Evolutionary conservation across 2,888 invertebrate genomes (phyloP).

Genomic region (Parascotia fuliginaria): DNA sequence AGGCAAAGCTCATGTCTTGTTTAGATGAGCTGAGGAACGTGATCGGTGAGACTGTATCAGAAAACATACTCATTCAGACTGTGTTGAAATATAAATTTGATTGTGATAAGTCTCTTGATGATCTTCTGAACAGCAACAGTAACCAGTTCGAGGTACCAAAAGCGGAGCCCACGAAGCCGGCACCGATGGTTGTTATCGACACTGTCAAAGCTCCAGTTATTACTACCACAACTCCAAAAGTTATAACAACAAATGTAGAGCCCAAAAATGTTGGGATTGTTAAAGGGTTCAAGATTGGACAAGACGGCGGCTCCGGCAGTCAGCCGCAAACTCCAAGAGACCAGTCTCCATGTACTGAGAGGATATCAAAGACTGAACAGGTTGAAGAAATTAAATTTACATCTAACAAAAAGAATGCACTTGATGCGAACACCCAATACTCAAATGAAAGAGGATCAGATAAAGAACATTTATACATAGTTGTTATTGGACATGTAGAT

Average conservation of each 20-base stretch:
- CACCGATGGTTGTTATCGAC: constrained; percentile 56
- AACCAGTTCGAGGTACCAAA: constrained; percentile 49
- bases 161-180: constrained; percentile 48
- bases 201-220: constrained; percentile 61
- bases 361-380: constrained; percentile 69
- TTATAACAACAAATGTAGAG: constrained; percentile 76
- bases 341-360: constrained; percentile 89
- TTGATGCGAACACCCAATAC: constrained; percentile 87
- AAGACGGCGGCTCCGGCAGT: constrained; percentile 57
- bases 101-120: constrained; percentile 90
- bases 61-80: constrained; percentile 89
- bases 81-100: constrained; percentile 91
- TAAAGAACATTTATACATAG: constrained; percentile 95
- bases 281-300: constrained; percentile 86
- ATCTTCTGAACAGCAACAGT: constrained; percentile 84
- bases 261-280: constrained; percentile 69
- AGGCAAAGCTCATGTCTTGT: constrained; percentile 92
- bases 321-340: constrained; percentile 86
- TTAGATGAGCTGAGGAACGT: constrained; percentile 93
- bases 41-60: constrained; percentile 91
- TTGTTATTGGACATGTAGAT: constrained; percentile 98
- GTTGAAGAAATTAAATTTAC: constrained; percentile 72
- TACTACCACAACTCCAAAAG: constrained; percentile 61
- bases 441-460: constrained; percentile 90
- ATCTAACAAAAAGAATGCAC: constrained; percentile 83